Evolutionary conservation across 2,113 vertebrate species (phyloP).

Genomic region (Chamaea fasciata): DNA sequence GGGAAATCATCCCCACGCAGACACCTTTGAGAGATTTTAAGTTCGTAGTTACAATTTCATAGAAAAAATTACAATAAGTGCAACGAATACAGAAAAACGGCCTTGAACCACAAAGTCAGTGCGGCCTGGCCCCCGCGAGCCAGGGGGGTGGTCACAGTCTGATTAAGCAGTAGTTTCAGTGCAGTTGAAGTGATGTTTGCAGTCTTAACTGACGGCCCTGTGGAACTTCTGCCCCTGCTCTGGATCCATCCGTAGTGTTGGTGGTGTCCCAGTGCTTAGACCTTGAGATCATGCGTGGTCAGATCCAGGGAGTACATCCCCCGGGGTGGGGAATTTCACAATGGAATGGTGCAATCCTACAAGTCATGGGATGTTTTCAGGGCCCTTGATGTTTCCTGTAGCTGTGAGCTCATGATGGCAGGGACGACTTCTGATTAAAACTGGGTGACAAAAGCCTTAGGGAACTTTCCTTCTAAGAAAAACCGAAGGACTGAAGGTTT

Average conservation of each 20-base stretch:
- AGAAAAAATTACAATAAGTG: neutral
- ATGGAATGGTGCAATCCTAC: fast-evolving
- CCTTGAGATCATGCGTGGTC: fast-evolving
- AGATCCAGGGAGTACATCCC: neutral
- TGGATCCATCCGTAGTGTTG: neutral
- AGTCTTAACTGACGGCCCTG: neutral
- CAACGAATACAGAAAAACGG: neutral
- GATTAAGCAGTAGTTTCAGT: neutral
- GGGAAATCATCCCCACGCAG: neutral
- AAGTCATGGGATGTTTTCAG: neutral
- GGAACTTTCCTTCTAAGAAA: neutral
- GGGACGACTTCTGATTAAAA: neutral
- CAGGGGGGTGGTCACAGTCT: neutral
- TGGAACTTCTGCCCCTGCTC: neutral
- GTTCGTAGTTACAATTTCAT: neutral
- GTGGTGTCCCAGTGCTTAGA: neutral
- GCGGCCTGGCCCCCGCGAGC: neutral
- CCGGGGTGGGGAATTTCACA: neutral
- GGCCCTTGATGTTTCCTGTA: neutral
- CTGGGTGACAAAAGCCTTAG: fast-evolving
- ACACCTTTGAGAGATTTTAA: neutral
- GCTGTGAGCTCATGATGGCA: neutral
- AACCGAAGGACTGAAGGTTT: fast-evolving
- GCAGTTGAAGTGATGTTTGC: neutral
- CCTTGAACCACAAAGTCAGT: neutral